Percentiles rank a stretch among this genome's conserved stretches.
Conservation (phyloP, 1,140 invertebrate genomes). For the Listronotus oregonensis region DNA sequence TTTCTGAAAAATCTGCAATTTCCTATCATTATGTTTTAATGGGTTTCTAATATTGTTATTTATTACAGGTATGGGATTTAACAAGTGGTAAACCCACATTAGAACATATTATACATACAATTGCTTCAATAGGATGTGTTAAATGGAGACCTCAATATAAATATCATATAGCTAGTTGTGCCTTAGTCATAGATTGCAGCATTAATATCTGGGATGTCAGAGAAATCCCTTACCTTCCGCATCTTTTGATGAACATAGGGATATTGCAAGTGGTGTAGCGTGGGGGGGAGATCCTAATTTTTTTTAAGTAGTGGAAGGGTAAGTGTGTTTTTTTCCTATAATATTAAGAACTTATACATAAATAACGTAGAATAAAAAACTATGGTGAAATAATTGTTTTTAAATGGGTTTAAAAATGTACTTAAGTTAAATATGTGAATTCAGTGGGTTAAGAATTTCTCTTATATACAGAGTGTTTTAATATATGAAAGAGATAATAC, state of each 20-base stretch:
- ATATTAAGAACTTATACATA: too few species aligned
- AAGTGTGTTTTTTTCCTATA: constrained; percentile 36
- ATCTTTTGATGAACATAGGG: constrained; percentile 90
- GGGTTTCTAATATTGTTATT: not conserved
- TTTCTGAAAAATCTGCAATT: too few species aligned
- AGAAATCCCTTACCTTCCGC: constrained; percentile 93
- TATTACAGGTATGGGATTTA: constrained; percentile 82
- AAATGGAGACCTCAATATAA: constrained; percentile 93
- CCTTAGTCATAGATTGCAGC: constrained; percentile 88
- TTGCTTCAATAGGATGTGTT: constrained; percentile 90
- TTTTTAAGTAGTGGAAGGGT: constrained; percentile 85
- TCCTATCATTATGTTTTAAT: too few species aligned
- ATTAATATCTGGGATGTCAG: constrained; percentile 96
- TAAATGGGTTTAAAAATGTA: too few species aligned
- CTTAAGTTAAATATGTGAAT: too few species aligned
- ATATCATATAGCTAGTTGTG: constrained; percentile 90
- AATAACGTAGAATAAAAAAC: too few species aligned
- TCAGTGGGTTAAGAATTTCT: too few species aligned
- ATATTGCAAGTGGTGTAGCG: constrained; percentile 88
- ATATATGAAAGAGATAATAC: too few species aligned
- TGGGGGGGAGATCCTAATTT: constrained; percentile 85
- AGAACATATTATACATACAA: constrained; percentile 89
- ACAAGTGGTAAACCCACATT: constrained; percentile 71
- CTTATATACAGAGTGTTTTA: too few species aligned
- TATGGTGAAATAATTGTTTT: too few species aligned